Evolutionary conservation across 92 coral and sea anemone genomes (phyloP).

Genomic region (Actinostola sp.): DNA sequence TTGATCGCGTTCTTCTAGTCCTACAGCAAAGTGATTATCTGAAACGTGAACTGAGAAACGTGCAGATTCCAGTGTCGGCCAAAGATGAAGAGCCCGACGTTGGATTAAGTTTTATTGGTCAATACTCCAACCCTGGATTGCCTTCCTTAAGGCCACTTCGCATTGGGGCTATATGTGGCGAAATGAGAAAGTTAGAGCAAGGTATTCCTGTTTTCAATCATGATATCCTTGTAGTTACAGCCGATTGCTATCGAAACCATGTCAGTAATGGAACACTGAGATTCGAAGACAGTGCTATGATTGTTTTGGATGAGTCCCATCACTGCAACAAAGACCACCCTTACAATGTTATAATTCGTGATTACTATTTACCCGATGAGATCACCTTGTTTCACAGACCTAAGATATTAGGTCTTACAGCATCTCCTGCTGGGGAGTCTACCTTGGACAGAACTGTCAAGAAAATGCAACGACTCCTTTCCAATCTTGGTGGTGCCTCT

Average conservation of each 20-base stretch:
- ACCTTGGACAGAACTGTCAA: constrained; percentile 80
- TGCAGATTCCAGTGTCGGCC: constrained; percentile 32
- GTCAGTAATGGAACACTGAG: constrained; percentile 89
- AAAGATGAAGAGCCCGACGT: constrained; percentile 21
- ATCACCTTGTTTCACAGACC: constrained; percentile 61
- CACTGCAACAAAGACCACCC: constrained; percentile 93
- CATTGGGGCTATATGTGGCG: constrained; percentile 91
- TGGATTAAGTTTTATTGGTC: background rate
- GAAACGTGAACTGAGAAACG: constrained; percentile 64
- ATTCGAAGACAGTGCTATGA: constrained; percentile 79
- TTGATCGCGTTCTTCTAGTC: constrained; percentile 86
- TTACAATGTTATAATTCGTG: constrained; percentile 85
- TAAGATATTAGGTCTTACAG: constrained; percentile 82
- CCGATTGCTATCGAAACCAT: constrained; percentile 88
- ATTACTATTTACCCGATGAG: constrained; percentile 75
- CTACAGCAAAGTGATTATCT: constrained; percentile 82
- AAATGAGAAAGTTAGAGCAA: constrained; percentile 82
- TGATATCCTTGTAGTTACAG: constrained; percentile 83
- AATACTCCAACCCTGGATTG: background rate
- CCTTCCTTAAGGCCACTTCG: constrained; percentile 56
- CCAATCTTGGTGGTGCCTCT: constrained; percentile 77
- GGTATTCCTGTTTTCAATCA: constrained; percentile 84
- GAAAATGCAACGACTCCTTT: constrained; percentile 67
- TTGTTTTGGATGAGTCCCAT: constrained; percentile 87
- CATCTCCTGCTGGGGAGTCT: constrained; percentile 87